phyloP scores from a whole-genome alignment of 2,113 vertebrate species.

The Nasalis larvatus region DNA sequence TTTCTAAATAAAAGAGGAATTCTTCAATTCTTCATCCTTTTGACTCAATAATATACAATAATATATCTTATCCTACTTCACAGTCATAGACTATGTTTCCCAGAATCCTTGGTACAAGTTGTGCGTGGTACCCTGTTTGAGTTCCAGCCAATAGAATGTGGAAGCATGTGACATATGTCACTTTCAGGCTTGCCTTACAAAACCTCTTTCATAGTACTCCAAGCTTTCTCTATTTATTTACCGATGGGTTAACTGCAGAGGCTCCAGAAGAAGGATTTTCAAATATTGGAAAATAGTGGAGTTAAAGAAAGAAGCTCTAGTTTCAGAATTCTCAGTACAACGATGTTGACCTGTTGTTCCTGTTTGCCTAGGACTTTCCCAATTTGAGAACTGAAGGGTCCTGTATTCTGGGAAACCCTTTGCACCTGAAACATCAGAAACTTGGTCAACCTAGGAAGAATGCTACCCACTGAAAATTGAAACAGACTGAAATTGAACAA shows the following conservation, averaged over 20 bases:
- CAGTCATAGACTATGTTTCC: not conserved
- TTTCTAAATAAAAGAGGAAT: not conserved
- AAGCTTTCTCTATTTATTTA: not conserved
- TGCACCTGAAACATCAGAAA: not conserved
- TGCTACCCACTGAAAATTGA: not conserved
- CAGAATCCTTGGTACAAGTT: not conserved
- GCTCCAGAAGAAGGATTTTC: not conserved
- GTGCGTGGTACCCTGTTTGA: rapidly evolving
- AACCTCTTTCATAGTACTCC: not conserved
- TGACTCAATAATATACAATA: not conserved
- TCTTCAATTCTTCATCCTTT: not conserved
- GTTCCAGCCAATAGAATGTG: not conserved
- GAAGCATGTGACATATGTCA: not conserved
- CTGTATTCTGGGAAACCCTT: rapidly evolving
- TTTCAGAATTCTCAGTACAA: not conserved
- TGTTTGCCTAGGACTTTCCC: not conserved
- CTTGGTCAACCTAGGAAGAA: not conserved
- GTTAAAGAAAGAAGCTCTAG: rapidly evolving
- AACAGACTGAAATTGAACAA: not conserved
- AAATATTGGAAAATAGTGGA: not conserved
- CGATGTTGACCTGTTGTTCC: rapidly evolving
- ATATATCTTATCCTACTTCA: not conserved
- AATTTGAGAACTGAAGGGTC: not conserved
- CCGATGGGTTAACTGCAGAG: not conserved
- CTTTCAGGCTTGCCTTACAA: not conserved